phyloP scores from a whole-genome alignment of 2,113 vertebrate species.

The Alouatta palliata region DNA sequence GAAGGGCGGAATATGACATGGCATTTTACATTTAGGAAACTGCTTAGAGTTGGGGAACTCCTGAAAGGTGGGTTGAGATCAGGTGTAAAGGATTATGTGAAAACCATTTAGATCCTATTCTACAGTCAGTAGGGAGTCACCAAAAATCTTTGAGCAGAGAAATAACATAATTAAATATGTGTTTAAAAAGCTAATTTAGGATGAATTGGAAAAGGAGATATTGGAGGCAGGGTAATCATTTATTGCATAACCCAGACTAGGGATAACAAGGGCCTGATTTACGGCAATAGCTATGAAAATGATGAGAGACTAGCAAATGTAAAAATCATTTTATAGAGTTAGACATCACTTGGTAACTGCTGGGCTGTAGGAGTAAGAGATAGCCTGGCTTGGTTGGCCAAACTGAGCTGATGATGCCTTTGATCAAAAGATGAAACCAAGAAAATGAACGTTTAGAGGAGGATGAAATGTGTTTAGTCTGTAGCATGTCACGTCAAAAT shows the following conservation, averaged over 20 bases:
- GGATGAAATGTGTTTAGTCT: background rate
- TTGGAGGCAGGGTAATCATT: conserved; percentile 21
- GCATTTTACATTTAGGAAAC: conserved; percentile 37
- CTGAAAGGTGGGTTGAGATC: conserved; percentile 11
- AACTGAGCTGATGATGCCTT: background rate
- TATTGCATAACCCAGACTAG: conserved; percentile 25
- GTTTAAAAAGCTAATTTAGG: conserved; percentile 60
- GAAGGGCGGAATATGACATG: background rate
- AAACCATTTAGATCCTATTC: conserved; percentile 47
- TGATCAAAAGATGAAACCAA: background rate
- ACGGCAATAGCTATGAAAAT: conserved; percentile 23
- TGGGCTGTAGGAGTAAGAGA: background rate
- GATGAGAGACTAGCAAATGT: background rate
- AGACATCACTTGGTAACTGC: background rate
- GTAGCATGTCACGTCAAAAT: background rate
- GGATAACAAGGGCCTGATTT: conserved; percentile 49
- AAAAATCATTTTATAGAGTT: conserved; percentile 23
- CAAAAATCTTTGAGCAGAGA: conserved; percentile 55
- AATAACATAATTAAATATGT: conserved; percentile 63
- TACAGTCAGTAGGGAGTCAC: conserved; percentile 40
- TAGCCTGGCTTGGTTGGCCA: background rate
- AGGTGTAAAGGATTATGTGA: conserved; percentile 3
- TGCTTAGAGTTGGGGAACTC: background rate
- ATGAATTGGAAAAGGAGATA: conserved; percentile 39
- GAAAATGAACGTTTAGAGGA: background rate